Conservation (phyloP, 2,113 vertebrate species). For the Brevimyrus niger region DNA sequence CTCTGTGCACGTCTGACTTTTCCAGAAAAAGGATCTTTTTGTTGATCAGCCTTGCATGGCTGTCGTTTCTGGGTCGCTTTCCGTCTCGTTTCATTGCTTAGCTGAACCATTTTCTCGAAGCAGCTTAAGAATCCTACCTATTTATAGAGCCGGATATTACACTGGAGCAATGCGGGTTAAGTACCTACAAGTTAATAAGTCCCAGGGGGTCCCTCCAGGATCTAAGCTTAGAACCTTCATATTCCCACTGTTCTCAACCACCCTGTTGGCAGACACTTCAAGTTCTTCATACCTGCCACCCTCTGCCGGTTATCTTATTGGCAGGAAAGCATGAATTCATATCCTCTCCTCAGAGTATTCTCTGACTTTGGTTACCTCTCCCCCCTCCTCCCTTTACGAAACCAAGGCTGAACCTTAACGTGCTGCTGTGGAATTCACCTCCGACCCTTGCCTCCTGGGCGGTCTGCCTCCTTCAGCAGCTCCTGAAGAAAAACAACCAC, state of each 20-base stretch:
- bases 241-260: background rate
- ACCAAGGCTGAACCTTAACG: background rate
- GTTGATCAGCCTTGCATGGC: background rate
- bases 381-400: background rate
- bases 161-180: background rate
- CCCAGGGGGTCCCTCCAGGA: background rate
- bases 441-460: background rate
- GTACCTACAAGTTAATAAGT: background rate
- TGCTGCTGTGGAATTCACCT: background rate
- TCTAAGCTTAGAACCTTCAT: background rate
- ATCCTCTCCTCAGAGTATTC: background rate
- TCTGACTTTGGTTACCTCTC: background rate
- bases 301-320: background rate
- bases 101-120: background rate
- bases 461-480: background rate
- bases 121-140: background rate
- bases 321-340: background rate
- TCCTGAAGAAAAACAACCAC: background rate
- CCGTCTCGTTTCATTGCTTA: background rate
- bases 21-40: background rate
- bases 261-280: background rate
- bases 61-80: background rate
- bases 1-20: background rate
- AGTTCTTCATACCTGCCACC: background rate
- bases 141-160: constrained; percentile 8